Percentiles rank a stretch among this genome's conserved stretches.
These are phyloP conservation scores for Drosophila navojoa DNA, from an alignment of 1,140 invertebrate species.

Conservation along the genomic window DNA sequence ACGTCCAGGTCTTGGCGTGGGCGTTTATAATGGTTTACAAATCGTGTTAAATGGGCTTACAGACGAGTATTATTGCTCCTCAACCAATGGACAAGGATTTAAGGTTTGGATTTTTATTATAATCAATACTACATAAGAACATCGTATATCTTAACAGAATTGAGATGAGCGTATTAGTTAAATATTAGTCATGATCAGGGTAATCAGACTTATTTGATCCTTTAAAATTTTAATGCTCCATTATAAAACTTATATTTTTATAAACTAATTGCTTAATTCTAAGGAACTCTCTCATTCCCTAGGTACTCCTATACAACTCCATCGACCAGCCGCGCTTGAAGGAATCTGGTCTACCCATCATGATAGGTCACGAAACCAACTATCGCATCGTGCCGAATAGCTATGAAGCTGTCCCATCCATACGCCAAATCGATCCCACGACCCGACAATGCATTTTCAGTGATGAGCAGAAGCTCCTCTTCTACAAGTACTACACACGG, in stretches of 20 bases:
- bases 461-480: conserved; percentile 65
- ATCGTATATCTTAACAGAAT: no score
- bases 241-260: no score
- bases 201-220: no score
- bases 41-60: conserved; percentile 88
- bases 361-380: conserved; percentile 66
- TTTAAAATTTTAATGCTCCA: no score
- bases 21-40: conserved; percentile 88
- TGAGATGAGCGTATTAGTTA: no score
- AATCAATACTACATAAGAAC: no score
- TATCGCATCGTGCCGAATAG: conserved; percentile 62
- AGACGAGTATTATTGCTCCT: conserved; percentile 90
- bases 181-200: no score
- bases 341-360: conserved; percentile 68
- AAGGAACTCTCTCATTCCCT: neutral
- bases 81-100: conserved; percentile 90
- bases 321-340: conserved; percentile 73
- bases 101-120: conserved; percentile 84
- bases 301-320: conserved; percentile 75
- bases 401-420: conserved; percentile 49
- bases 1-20: conserved; percentile 85
- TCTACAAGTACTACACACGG: conserved; percentile 80
- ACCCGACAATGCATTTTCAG: conserved; percentile 75
- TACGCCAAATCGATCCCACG: conserved; percentile 49
- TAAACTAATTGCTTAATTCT: no score